Evolutionary conservation across 2,113 vertebrate species (phyloP), one percentile per base, ranked within the genome.

Genomic region (Litocranius walleri): DNA sequence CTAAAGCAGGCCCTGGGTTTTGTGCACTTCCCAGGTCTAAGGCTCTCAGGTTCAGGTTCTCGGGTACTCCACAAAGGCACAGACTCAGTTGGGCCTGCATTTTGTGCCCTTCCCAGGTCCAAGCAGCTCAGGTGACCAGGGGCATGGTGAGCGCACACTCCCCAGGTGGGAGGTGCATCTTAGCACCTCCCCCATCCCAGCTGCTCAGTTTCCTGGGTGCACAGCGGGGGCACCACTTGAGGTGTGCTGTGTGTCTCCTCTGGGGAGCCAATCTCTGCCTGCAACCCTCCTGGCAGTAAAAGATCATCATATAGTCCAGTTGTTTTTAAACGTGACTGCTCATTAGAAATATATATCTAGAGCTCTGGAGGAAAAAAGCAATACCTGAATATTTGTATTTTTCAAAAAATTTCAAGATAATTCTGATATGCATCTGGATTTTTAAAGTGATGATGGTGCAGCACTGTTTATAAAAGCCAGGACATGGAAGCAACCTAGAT

Each of bases 181-280:
- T 40, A 71, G 11, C 67, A 40, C n/a, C 67, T 36, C 5, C n/a
- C n/a, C 19, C 5, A 5, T 71, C 19, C n/a, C 67, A 71, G n/a
- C 19, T 23, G n/a, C 67, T 71, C 10, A 11, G 67, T 71, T 40
- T 71, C n/a, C n/a, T 71, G 67, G n/a, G n/a, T 71, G 19, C 4
- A 5, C 64, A 71, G n/a, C 0, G 2, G n/a, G n/a, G 9, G 2
- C 19, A 19, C n/a, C 4, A 0, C 36, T 23, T 71, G 17, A 21
- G 17, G n/a, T 71, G 67, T 71, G 19, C 9, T 2, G 4, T 71
- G 17, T 71, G n/a, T 71, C 64, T 71, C n/a, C n/a, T 71, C 64
- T 71, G 3, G 19, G n/a, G 64, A 36, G n/a, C 64, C 19, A 21
- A 23, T 71, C 64, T 23, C 64, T 71, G n/a, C 64, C n/a, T 71